Conservation (phyloP, 1,140 invertebrate species). For the Parasteatoda tepidariorum region DNA sequence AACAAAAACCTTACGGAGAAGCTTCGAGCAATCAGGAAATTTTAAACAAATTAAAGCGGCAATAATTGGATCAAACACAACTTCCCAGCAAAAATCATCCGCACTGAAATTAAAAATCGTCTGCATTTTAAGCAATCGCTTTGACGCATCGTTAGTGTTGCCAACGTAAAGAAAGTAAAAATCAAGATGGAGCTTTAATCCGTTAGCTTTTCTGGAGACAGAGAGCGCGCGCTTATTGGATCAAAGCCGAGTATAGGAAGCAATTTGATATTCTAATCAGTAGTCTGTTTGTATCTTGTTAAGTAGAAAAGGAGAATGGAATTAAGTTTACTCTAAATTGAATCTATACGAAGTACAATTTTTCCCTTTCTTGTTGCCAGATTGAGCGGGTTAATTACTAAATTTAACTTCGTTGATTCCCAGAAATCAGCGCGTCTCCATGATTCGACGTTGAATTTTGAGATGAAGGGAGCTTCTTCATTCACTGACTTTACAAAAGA, state of each 20-base stretch:
- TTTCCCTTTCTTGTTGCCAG: conserved; percentile 34
- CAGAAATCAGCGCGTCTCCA: conserved; percentile 41
- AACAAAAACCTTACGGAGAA: not conserved
- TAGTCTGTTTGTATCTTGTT: conserved; percentile 49
- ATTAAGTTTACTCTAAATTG: conserved; percentile 52
- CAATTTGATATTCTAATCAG: conserved; percentile 58
- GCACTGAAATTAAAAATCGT: conserved; percentile 34
- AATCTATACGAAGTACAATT: conserved; percentile 43
- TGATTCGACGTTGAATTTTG: conserved; percentile 44
- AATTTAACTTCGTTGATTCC: conserved; percentile 48
- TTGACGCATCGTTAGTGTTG: not conserved
- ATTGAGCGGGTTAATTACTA: conserved; percentile 56
- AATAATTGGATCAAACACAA: conserved; percentile 41
- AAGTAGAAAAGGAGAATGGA: not conserved
- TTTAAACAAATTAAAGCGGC: conserved; percentile 45
- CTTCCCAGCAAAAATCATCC: conserved; percentile 37
- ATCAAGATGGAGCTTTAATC: conserved; percentile 27
- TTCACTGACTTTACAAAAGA: conserved; percentile 8
- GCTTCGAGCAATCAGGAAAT: conserved; percentile 19
- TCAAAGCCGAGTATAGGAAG: conserved; percentile 16
- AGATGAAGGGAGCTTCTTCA: conserved; percentile 1
- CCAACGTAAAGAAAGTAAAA: conserved; percentile 12
- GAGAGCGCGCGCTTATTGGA: conserved; percentile 37
- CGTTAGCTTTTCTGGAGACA: not conserved
- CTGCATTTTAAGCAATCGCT: not conserved